phyloP scores from a whole-genome alignment of 2,888 invertebrate species.

The Drosophila mimica region DNA sequence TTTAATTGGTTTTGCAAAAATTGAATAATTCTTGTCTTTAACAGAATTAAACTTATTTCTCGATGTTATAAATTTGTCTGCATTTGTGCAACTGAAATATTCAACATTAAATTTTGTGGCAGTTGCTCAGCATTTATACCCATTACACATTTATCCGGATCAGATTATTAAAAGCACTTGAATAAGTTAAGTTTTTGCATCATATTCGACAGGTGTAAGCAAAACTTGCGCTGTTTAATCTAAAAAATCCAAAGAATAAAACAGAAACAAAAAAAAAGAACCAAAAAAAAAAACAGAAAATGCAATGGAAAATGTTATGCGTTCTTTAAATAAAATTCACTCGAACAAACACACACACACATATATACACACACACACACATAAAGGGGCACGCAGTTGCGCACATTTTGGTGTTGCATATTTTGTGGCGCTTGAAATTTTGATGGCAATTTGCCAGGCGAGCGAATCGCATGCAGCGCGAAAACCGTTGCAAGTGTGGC shows the following conservation, averaged over 20 bases:
- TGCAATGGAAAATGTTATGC: constrained; percentile 31
- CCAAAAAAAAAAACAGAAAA: constrained; percentile 9
- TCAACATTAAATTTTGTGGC: too few species aligned
- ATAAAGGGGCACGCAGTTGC: constrained; percentile 43
- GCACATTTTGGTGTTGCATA: constrained; percentile 73
- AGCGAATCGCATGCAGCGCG: constrained; percentile 50
- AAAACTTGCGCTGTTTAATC: constrained; percentile 58
- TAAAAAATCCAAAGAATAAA: constrained; percentile 19
- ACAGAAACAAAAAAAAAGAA: constrained; percentile 3
- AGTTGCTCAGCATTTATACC: background rate
- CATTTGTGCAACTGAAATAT: background rate
- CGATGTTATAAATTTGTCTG: background rate
- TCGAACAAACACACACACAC: constrained; percentile 4
- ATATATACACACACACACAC: constrained; percentile 4
- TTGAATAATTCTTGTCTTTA: background rate
- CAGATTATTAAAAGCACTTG: constrained; percentile 38
- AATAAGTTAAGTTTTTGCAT: constrained; percentile 29
- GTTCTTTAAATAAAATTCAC: constrained; percentile 33
- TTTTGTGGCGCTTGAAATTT: constrained; percentile 78
- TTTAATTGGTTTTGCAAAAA: background rate
- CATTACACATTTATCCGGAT: constrained; percentile 1
- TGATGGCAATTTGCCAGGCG: constrained; percentile 79
- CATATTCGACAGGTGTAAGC: constrained; percentile 56
- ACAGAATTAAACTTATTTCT: background rate
- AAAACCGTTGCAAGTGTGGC: constrained; percentile 43